Conservation (phyloP, 2,797 vertebrate species). For the Propithecus perrieri region DNA sequence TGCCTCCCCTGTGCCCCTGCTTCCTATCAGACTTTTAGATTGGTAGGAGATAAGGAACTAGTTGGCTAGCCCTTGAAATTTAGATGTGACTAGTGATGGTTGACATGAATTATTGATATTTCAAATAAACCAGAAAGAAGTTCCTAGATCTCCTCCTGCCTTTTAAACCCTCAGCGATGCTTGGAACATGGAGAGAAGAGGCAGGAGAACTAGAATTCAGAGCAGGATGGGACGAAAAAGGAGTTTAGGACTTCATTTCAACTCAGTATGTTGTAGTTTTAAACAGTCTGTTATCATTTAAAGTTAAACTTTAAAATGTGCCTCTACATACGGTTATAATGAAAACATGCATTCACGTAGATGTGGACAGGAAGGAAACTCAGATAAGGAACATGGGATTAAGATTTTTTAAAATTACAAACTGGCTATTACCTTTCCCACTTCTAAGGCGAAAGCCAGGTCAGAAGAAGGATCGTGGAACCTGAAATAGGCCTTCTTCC, state of each 20-base stretch:
- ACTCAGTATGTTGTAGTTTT: neutral
- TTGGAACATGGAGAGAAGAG: neutral
- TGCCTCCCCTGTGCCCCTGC: neutral
- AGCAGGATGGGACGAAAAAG: neutral
- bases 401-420: neutral
- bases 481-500: conserved; percentile 88
- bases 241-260: neutral
- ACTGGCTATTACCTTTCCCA: conserved; percentile 84
- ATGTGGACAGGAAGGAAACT: neutral
- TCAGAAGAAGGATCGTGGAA: conserved; percentile 85
- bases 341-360: neutral
- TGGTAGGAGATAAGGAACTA: neutral
- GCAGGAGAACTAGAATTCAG: neutral
- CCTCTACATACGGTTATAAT: neutral
- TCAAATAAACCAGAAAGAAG: conserved; percentile 14
- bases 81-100: neutral
- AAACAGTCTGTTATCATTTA: neutral
- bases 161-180: neutral
- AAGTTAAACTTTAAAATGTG: neutral
- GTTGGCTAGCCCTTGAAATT: neutral
- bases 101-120: neutral
- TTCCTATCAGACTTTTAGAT: neutral
- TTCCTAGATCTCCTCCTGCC: neutral
- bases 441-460: conserved; percentile 87
- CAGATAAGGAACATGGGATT: neutral